Evolutionary conservation across 2,888 invertebrate species (phyloP).

Genomic region (Argyra leucocephala): DNA sequence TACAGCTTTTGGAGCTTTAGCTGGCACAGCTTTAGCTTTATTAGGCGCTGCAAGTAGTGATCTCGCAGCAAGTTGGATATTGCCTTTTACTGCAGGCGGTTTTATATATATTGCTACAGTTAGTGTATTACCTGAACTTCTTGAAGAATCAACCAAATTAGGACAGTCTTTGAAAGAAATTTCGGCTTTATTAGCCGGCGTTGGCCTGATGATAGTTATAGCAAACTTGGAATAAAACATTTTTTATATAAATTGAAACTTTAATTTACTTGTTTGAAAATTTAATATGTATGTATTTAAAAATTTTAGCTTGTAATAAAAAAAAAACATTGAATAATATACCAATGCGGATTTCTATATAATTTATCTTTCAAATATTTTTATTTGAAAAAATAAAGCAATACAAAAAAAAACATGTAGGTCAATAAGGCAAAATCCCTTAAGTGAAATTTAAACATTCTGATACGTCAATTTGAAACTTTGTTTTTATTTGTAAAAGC

Average conservation of each 20-base stretch:
- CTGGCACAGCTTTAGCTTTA: constrained; percentile 84
- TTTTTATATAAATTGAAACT: background rate
- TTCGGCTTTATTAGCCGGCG: constrained; percentile 75
- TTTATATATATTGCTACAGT: constrained; percentile 99
- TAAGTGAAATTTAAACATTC: no score
- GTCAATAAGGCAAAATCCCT: no score
- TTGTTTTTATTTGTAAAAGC: no score
- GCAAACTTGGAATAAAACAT: constrained; percentile 48
- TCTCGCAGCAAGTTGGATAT: constrained; percentile 74
- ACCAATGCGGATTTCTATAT: background rate
- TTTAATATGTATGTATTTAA: background rate
- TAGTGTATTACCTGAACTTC: constrained; percentile 92
- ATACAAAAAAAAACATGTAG: no score
- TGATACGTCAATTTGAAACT: no score
- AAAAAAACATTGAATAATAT: background rate
- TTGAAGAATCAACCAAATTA: constrained; percentile 78
- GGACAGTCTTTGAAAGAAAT: constrained; percentile 88
- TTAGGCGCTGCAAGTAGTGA: constrained; percentile 60
- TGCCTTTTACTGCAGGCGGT: constrained; percentile 98
- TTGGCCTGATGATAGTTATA: constrained; percentile 92
- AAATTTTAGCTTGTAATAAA: background rate
- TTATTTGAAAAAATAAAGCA: no score
- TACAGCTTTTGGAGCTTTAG: constrained; percentile 89
- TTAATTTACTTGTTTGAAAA: background rate
- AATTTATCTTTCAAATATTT: background rate